Percentiles rank a stretch among this genome's conserved stretches.
Evolutionary conservation across 37 sponge, comb jelly and placozoan genomes (phyloP).

Genomic region (Halichondria panicea): DNA sequence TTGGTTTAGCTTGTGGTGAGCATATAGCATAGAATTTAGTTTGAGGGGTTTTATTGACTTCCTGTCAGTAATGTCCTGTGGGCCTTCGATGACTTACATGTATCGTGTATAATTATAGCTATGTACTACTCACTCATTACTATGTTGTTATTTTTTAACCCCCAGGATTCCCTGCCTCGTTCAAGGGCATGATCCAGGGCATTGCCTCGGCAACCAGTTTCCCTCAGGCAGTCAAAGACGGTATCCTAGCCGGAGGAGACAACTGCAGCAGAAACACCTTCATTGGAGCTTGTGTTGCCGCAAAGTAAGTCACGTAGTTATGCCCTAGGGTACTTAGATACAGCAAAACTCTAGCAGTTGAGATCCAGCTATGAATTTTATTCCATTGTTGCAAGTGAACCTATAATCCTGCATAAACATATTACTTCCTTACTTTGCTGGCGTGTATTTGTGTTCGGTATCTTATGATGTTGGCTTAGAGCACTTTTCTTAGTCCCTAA

Average conservation of each 20-base stretch:
- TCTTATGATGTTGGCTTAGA: too few species aligned
- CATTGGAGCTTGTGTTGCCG: slow-evolving; percentile 45
- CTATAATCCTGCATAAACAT: too few species aligned
- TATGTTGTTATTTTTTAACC: not conserved
- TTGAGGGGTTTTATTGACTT: not conserved
- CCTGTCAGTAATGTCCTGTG: not conserved
- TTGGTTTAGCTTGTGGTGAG: slow-evolving; percentile 44
- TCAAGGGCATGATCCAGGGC: slow-evolving; percentile 49
- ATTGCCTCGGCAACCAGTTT: slow-evolving; percentile 18
- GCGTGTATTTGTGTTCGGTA: not conserved
- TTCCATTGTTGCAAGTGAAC: too few species aligned
- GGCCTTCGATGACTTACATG: not conserved
- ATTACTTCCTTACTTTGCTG: not conserved
- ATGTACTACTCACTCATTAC: not conserved
- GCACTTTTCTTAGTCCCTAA: too few species aligned
- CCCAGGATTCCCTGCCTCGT: slow-evolving; percentile 51
- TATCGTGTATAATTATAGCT: not conserved
- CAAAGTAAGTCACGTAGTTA: slow-evolving; percentile 10
- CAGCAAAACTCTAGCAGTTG: too few species aligned
- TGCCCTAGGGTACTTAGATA: too few species aligned
- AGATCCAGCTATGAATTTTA: too few species aligned
- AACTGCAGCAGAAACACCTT: slow-evolving; percentile 52
- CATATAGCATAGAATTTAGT: not conserved
- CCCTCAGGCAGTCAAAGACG: slow-evolving; percentile 18
- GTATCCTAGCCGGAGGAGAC: slow-evolving; percentile 58